Conservation (phyloP, 2,888 invertebrate genomes). For the Scrobipalpa costella region DNA sequence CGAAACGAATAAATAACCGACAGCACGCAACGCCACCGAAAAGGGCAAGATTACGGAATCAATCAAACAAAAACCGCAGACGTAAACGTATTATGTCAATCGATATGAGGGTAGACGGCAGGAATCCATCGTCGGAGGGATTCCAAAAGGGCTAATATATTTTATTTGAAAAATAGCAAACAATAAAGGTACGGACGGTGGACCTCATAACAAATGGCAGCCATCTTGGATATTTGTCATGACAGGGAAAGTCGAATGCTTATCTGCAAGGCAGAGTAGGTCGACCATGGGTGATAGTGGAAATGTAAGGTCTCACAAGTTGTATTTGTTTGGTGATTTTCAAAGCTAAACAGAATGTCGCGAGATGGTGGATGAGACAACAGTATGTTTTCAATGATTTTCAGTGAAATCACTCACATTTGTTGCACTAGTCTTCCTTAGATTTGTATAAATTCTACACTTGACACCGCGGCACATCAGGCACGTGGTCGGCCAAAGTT, state of each 20-base stretch:
- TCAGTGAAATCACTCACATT: too few species aligned
- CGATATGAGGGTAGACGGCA: constrained; percentile 18
- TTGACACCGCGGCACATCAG: too few species aligned
- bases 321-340: too few species aligned
- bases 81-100: constrained; percentile 25
- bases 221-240: constrained; percentile 32
- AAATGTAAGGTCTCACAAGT: too few species aligned
- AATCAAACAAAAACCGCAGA: constrained; percentile 28
- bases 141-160: constrained; percentile 52
- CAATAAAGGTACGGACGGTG: constrained; percentile 61
- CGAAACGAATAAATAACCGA: constrained; percentile 15
- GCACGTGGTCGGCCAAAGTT: too few species aligned
- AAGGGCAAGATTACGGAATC: constrained; percentile 25
- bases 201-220: constrained; percentile 34
- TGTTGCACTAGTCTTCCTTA: too few species aligned
- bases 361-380: too few species aligned
- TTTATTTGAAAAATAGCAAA: constrained; percentile 66
- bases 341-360: too few species aligned
- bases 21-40: constrained; percentile 17
- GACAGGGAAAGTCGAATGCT: constrained; percentile 25
- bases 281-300: neutral
- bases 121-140: constrained; percentile 26
- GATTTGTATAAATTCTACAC: too few species aligned
- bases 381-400: too few species aligned
- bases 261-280: constrained; percentile 13